Evolutionary conservation across 2,888 invertebrate species (phyloP).

Genomic region (Allygus modestus): DNA sequence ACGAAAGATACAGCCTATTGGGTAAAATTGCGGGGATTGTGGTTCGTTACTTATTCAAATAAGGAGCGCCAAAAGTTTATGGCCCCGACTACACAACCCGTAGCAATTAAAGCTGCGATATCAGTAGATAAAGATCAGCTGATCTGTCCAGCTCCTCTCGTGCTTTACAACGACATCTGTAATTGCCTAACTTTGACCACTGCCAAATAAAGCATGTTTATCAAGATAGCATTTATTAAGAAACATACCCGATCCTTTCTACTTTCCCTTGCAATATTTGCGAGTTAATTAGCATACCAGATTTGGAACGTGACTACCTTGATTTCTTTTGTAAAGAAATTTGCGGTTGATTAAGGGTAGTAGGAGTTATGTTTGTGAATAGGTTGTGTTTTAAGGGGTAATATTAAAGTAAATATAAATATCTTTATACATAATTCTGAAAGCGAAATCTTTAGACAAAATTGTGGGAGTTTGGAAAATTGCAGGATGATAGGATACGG

Average conservation of each 20-base stretch:
- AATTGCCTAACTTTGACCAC: slow-evolving; percentile 36
- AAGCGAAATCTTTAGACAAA: too few species aligned
- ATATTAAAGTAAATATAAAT: too few species aligned
- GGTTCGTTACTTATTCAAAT: slow-evolving; percentile 37
- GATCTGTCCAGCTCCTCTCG: slow-evolving; percentile 21
- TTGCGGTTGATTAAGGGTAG: too few species aligned
- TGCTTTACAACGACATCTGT: slow-evolving; percentile 29
- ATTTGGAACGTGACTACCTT: background rate
- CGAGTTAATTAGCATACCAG: slow-evolving; percentile 14
- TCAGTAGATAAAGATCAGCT: slow-evolving; percentile 4
- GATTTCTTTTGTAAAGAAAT: too few species aligned
- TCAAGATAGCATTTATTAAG: slow-evolving; percentile 28
- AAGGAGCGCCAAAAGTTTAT: slow-evolving; percentile 39
- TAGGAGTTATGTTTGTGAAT: too few species aligned
- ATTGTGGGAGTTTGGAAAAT: too few species aligned
- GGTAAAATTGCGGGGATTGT: background rate
- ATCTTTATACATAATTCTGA: too few species aligned
- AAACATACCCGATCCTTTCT: slow-evolving; percentile 18
- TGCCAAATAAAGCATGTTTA: slow-evolving; percentile 36
- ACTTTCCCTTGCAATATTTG: slow-evolving; percentile 27
- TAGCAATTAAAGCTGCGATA: slow-evolving; percentile 39
- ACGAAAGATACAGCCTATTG: slow-evolving; percentile 2
- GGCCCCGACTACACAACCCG: slow-evolving; percentile 22
- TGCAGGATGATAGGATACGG: too few species aligned
- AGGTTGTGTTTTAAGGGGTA: too few species aligned